These are phyloP conservation scores for Bucco capensis DNA, from an alignment of 2,113 vertebrate species.

Conservation along the genomic window DNA sequence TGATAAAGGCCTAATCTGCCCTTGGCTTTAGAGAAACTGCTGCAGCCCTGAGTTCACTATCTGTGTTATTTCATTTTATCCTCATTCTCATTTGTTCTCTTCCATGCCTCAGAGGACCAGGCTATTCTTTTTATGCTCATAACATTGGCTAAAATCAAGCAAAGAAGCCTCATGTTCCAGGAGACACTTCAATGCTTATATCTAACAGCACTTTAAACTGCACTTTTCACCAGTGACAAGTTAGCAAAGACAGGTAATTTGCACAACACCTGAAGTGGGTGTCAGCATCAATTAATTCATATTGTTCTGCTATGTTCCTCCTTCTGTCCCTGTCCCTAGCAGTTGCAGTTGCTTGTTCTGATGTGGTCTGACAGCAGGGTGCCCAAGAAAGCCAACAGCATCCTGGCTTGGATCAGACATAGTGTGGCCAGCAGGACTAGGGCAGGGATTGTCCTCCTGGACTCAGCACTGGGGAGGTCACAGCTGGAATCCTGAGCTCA, in stretches of 20 bases:
- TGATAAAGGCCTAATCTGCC: slow-evolving; percentile 13
- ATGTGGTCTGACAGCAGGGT: no score
- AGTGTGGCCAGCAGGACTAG: no score
- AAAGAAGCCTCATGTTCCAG: background rate
- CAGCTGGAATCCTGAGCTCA: no score
- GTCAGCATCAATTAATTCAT: background rate
- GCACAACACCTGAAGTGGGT: background rate
- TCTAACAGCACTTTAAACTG: background rate
- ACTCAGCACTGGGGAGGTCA: no score
- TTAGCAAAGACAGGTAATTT: background rate
- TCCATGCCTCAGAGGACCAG: slow-evolving; percentile 29
- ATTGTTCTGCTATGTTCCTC: background rate
- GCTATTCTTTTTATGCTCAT: background rate
- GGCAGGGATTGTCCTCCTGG: no score
- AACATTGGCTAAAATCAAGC: background rate
- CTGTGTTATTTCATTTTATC: slow-evolving; percentile 14
- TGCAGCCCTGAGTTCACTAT: slow-evolving; percentile 10
- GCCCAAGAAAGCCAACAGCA: no score
- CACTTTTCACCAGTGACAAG: background rate
- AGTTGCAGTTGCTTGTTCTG: background rate
- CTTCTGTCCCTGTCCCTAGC: background rate
- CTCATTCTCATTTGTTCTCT: slow-evolving; percentile 46
- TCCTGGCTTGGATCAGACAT: no score
- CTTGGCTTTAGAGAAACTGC: background rate
- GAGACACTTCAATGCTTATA: background rate